phyloP scores from a whole-genome alignment of 1,140 invertebrate species.

The Lepidostoma basale region DNA sequence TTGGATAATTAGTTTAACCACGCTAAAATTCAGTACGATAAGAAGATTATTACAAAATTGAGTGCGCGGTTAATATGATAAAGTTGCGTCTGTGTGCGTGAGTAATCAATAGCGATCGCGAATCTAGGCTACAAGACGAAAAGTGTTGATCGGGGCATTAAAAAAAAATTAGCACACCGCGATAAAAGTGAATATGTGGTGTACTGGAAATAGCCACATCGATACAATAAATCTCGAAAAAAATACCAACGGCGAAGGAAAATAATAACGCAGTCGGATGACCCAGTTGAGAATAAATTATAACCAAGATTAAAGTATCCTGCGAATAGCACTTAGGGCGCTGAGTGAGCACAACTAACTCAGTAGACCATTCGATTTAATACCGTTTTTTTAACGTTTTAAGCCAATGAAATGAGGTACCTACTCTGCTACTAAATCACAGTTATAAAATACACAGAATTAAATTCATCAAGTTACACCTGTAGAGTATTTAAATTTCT shows the following conservation, averaged over 20 bases:
- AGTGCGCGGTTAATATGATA: neutral
- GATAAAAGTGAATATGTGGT: conserved; percentile 26
- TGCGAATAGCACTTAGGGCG: too few relatives aligned
- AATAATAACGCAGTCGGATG: conserved; percentile 17
- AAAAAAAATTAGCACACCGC: conserved; percentile 26
- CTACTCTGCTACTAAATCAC: too few relatives aligned
- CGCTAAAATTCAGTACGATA: neutral
- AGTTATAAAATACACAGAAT: too few relatives aligned
- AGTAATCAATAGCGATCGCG: conserved; percentile 15
- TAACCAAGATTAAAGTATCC: too few relatives aligned
- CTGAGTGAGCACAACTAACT: too few relatives aligned
- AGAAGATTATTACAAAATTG: neutral
- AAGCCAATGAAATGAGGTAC: too few relatives aligned
- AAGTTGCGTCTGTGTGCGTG: neutral
- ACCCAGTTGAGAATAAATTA: conserved; percentile 14
- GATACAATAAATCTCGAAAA: conserved; percentile 30
- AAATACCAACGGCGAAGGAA: conserved; percentile 20
- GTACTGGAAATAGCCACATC: conserved; percentile 27
- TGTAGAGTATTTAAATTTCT: too few relatives aligned
- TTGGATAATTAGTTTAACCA: neutral
- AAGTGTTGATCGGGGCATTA: conserved; percentile 19
- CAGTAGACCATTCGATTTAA: too few relatives aligned
- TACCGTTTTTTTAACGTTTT: too few relatives aligned
- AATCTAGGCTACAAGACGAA: conserved; percentile 28
- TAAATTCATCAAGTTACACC: too few relatives aligned